Evolutionary conservation across 2,113 vertebrate genomes (phyloP).

Genomic region (Poeciliopsis occidentalis): DNA sequence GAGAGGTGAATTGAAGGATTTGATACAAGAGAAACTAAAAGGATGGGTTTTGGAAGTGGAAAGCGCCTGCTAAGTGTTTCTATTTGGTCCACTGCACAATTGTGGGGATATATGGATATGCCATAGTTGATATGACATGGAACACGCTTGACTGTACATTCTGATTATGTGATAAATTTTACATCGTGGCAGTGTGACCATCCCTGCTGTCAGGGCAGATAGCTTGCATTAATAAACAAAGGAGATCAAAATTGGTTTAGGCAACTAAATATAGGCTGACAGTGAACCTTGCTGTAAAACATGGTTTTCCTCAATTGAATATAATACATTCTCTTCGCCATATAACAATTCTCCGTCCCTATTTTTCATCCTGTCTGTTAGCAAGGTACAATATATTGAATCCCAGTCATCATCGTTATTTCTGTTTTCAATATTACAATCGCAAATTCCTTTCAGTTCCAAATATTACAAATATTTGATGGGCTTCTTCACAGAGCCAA

Average conservation of each 20-base stretch:
- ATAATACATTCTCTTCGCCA: neutral
- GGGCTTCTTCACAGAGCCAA: no score
- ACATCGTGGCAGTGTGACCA: conserved; percentile 39
- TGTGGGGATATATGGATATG: conserved; percentile 53
- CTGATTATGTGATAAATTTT: conserved; percentile 59
- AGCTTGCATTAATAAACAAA: conserved; percentile 52
- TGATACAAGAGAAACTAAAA: neutral
- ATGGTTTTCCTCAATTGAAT: conserved; percentile 33
- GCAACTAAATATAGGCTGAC: conserved; percentile 7
- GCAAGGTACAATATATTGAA: no score
- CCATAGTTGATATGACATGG: conserved; percentile 58
- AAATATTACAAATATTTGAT: no score
- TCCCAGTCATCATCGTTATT: no score
- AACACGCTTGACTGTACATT: conserved; percentile 57
- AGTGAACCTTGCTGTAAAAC: conserved; percentile 13
- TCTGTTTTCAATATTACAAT: no score
- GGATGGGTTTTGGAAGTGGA: conserved; percentile 13
- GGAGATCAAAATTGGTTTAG: conserved; percentile 42
- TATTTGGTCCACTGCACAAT: conserved; percentile 46
- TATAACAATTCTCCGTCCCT: no score
- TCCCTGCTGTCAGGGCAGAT: conserved; percentile 50
- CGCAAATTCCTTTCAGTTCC: no score
- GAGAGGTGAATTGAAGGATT: conserved; percentile 8
- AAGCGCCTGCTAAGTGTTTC: conserved; percentile 12
- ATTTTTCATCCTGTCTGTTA: no score